A percentile compares a stretch with the other conserved stretches of the same genome.
These are phyloP conservation scores for Abscondita cerata DNA, from an alignment of 2,888 invertebrate genomes.

Conservation along the genomic window DNA sequence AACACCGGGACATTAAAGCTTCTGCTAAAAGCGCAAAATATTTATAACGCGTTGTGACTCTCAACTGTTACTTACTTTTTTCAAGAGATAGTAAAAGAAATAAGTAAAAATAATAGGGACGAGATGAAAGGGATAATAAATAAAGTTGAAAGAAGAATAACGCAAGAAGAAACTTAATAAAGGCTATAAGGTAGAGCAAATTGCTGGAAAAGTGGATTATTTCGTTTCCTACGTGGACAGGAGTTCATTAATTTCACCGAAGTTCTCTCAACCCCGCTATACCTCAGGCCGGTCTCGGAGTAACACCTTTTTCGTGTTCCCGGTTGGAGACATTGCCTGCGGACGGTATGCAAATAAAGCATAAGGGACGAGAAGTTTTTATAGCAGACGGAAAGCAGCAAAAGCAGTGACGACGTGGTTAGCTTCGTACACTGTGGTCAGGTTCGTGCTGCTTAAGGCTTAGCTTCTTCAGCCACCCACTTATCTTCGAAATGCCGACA, in stretches of 20 bases:
- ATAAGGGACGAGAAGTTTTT: constrained; percentile 41
- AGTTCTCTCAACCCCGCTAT: constrained; percentile 40
- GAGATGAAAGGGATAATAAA: constrained; percentile 34
- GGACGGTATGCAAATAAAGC: constrained; percentile 58
- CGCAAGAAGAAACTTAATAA: constrained; percentile 47
- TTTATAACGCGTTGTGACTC: constrained; percentile 22
- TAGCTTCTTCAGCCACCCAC: constrained; percentile 44
- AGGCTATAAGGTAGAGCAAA: constrained; percentile 56
- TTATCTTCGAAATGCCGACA: constrained; percentile 23
- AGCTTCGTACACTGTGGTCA: constrained; percentile 36
- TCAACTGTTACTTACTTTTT: constrained; percentile 20
- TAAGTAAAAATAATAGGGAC: constrained; percentile 31
- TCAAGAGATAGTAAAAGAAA: constrained; percentile 21
- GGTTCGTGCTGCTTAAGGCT: constrained; percentile 40
- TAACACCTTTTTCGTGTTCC: constrained; percentile 62
- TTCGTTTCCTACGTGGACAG: constrained; percentile 58
- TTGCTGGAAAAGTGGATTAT: constrained; percentile 59
- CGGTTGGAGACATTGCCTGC: constrained; percentile 54
- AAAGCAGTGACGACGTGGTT: constrained; percentile 23
- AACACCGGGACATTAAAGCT: constrained; percentile 31
- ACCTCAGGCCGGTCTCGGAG: constrained; percentile 44
- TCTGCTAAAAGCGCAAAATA: constrained; percentile 20
- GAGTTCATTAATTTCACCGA: constrained; percentile 58
- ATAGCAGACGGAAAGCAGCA: constrained; percentile 27
- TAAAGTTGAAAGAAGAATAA: constrained; percentile 35